Conservation (phyloP, 1,140 invertebrate genomes). For the Drosophila dunni region DNA sequence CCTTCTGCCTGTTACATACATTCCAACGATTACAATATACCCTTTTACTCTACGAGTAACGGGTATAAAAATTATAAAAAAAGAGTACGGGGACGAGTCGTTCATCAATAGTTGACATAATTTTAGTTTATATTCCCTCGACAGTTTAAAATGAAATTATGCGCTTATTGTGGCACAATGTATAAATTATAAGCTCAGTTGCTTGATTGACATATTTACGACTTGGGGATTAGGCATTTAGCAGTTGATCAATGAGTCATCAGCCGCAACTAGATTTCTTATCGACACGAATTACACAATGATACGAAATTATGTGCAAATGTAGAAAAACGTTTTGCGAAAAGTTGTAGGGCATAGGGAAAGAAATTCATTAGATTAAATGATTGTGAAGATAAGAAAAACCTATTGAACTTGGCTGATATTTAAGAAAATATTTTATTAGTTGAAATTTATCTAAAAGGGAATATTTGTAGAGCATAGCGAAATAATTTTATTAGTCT, state of each 20-base stretch:
- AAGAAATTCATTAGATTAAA: no score
- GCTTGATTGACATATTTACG: conserved; percentile 51
- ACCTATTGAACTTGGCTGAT: no score
- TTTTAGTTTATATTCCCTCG: conserved; percentile 56
- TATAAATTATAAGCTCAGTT: background rate
- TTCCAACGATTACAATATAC: no score
- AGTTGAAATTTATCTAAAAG: no score
- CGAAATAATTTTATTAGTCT: no score
- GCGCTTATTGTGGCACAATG: conserved; percentile 26
- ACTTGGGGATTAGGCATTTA: conserved; percentile 4
- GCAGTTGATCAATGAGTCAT: conserved; percentile 19
- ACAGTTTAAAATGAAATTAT: conserved; percentile 68
- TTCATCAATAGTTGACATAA: conserved; percentile 66
- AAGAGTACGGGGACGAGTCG: background rate
- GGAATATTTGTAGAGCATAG: no score
- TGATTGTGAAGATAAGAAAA: no score
- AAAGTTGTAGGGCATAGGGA: no score
- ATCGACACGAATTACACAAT: background rate
- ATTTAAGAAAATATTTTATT: no score
- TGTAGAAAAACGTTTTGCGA: background rate
- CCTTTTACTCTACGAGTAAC: no score
- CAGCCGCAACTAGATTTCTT: background rate
- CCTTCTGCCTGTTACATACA: no score
- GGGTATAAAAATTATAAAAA: background rate
- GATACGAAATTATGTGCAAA: background rate